Percentiles rank a stretch among this genome's conserved stretches.
These are phyloP conservation scores for Antigone vipio DNA, from an alignment of 2,113 vertebrate species.

Conservation along the genomic window DNA sequence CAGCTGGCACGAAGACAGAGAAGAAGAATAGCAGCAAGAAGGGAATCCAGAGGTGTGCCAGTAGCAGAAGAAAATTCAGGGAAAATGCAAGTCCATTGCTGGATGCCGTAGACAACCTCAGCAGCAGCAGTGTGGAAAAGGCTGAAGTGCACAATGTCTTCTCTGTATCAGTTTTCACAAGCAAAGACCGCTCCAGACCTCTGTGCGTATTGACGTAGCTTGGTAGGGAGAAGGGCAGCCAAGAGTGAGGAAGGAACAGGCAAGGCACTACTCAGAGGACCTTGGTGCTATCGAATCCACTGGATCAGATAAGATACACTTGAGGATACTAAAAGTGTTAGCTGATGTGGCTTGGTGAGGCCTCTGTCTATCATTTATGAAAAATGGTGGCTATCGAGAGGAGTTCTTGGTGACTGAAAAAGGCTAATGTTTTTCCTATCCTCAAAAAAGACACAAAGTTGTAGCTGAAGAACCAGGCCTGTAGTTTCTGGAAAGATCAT, in stretches of 20 bases:
- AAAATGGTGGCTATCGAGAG: neutral
- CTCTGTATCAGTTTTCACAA: neutral
- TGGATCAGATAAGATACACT: too few relatives aligned
- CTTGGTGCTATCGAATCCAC: accelerated
- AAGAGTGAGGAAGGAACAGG: neutral
- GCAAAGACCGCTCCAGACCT: neutral
- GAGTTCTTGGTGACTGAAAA: neutral
- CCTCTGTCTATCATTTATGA: neutral
- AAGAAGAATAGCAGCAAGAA: neutral
- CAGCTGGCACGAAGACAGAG: neutral
- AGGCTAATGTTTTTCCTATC: neutral
- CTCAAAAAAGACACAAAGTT: neutral
- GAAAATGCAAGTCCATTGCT: neutral
- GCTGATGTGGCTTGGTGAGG: neutral
- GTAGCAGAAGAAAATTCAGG: neutral
- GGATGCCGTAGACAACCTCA: neutral
- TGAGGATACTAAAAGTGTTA: neutral
- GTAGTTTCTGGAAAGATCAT: neutral
- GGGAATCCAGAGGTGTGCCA: neutral
- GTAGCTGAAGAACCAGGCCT: neutral
- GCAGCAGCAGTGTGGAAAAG: neutral
- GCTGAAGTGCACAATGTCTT: neutral
- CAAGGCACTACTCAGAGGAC: neutral
- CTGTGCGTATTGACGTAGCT: neutral
- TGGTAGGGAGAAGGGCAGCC: neutral